Conservation (phyloP, 2,888 invertebrate species). For the Diogma glabrata region DNA sequence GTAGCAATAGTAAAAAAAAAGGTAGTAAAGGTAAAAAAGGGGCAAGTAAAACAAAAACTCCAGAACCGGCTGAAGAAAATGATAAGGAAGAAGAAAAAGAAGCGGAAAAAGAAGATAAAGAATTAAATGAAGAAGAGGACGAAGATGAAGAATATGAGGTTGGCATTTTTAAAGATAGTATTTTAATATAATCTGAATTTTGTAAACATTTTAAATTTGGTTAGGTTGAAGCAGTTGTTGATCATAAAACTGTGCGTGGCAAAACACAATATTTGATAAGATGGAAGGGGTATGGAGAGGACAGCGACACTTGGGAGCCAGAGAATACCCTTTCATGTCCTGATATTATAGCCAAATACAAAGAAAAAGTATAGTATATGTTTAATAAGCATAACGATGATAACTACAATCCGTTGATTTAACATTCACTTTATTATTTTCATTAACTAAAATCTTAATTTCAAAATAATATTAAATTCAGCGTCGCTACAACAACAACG, state of each 20-base stretch:
- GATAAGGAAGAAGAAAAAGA: slow-evolving; percentile 27
- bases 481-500: too few species aligned
- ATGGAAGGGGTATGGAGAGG: slow-evolving; percentile 64
- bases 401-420: too few species aligned
- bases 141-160: slow-evolving; percentile 44
- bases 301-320: slow-evolving; percentile 65
- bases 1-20: slow-evolving; percentile 22
- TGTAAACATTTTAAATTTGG: slow-evolving; percentile 7
- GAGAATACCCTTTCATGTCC: slow-evolving; percentile 58
- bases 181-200: slow-evolving; percentile 10
- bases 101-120: slow-evolving; percentile 16
- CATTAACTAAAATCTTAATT: too few species aligned
- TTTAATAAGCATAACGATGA: not conserved
- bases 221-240: slow-evolving; percentile 55
- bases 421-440: too few species aligned
- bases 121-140: slow-evolving; percentile 27
- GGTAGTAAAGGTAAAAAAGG: slow-evolving; percentile 19
- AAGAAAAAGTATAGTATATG: slow-evolving; percentile 16
- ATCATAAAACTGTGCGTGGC: slow-evolving; percentile 55
- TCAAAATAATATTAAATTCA: too few species aligned
- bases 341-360: slow-evolving; percentile 48
- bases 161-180: slow-evolving; percentile 12
- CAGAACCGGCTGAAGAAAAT: slow-evolving; percentile 28
- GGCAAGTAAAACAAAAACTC: slow-evolving; percentile 21
- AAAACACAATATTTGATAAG: slow-evolving; percentile 57